These are phyloP conservation scores for Tetropium fuscum DNA, from an alignment of 2,888 invertebrate genomes.

Conservation along the genomic window DNA sequence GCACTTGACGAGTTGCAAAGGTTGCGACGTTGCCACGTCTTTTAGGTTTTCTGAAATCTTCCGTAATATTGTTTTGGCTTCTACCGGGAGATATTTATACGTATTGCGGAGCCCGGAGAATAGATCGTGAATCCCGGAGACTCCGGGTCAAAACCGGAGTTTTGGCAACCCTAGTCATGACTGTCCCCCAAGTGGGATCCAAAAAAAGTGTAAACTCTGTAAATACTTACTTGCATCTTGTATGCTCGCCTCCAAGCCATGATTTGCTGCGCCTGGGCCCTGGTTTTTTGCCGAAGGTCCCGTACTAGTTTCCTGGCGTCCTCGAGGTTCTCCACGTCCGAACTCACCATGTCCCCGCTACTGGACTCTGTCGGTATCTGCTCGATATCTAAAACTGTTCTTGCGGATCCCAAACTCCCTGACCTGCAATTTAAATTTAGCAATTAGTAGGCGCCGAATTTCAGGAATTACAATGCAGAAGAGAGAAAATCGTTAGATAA, in stretches of 20 bases:
- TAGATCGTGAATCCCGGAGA: too few species aligned
- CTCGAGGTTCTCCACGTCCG: constrained; percentile 74
- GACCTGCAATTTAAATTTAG: constrained; percentile 48
- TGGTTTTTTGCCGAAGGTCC: constrained; percentile 82
- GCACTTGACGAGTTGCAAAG: too few species aligned
- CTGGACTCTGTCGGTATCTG: constrained; percentile 63
- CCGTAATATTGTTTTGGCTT: too few species aligned
- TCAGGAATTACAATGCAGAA: too few species aligned
- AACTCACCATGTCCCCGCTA: constrained; percentile 57
- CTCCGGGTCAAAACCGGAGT: too few species aligned
- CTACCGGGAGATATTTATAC: too few species aligned
- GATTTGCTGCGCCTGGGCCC: constrained; percentile 85
- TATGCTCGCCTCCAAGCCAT: constrained; percentile 86
- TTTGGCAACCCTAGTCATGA: background rate
- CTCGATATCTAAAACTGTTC: constrained; percentile 38
- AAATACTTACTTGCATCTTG: constrained; percentile 73
- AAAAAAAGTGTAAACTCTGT: too few species aligned
- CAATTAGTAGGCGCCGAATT: too few species aligned
- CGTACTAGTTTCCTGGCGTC: constrained; percentile 79
- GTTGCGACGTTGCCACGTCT: too few species aligned
- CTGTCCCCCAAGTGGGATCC: background rate
- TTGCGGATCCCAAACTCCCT: constrained; percentile 54
- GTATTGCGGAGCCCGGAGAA: too few species aligned
- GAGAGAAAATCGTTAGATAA: too few species aligned
- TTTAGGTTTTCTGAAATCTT: too few species aligned